Conservation (phyloP, 2,797 vertebrate species). For the Danio choprae region DNA sequence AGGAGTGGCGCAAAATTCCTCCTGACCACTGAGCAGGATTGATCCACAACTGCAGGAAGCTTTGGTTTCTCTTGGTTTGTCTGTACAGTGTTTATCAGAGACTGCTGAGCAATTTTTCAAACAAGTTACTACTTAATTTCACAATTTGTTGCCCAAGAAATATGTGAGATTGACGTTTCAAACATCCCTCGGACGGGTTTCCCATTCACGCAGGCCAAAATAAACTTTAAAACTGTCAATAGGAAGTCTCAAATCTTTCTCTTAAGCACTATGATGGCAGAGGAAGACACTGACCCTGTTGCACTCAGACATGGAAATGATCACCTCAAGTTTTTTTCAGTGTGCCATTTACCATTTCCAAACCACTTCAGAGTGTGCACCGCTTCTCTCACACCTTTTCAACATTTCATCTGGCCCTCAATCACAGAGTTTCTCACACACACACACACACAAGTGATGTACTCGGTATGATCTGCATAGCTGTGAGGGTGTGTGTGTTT, state of each 20-base stretch:
- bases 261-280: neutral
- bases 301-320: neutral
- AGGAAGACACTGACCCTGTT: neutral
- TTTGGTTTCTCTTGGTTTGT: slow-evolving; percentile 15
- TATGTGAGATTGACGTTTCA: neutral
- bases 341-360: neutral
- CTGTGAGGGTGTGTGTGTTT: slow-evolving; percentile 36
- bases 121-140: neutral
- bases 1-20: slow-evolving; percentile 26
- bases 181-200: neutral
- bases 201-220: neutral
- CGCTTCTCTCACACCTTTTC: slow-evolving; percentile 27
- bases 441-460: neutral
- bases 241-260: neutral
- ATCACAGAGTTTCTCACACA: slow-evolving; percentile 1
- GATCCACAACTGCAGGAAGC: slow-evolving; percentile 4
- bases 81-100: neutral
- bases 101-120: neutral
- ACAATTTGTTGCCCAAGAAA: neutral
- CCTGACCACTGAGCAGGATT: slow-evolving; percentile 20
- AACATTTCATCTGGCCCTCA: slow-evolving; percentile 17
- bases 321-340: neutral
- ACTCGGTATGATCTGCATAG: neutral
- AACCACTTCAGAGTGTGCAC: slow-evolving; percentile 29
- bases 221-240: neutral